Evolutionary conservation across 2,797 vertebrate genomes (phyloP).

Genomic region (Gymnoscopelus microlampas): DNA sequence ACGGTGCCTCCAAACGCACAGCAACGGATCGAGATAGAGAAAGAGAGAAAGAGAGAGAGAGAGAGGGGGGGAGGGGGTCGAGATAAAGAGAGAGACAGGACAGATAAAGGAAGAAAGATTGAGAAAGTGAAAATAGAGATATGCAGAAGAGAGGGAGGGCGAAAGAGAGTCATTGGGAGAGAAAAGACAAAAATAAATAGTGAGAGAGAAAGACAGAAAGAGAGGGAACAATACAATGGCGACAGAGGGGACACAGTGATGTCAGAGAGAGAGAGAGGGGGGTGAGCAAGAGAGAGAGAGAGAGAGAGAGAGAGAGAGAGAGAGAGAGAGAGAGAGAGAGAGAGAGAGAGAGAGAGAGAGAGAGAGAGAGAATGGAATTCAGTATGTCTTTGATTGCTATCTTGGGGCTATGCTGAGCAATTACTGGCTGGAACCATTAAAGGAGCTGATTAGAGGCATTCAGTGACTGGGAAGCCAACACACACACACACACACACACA

Average conservation of each 20-base stretch:
- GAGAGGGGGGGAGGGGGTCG: background rate
- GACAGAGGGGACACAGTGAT: too few species aligned
- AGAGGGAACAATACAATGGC: conserved; percentile 42
- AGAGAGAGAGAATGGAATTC: conserved; percentile 75
- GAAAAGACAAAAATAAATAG: background rate
- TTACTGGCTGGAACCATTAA: conserved; percentile 89
- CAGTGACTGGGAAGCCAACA: conserved; percentile 72
- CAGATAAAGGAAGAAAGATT: conserved; percentile 16
- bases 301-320: too few species aligned
- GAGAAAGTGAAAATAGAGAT: conserved; percentile 23
- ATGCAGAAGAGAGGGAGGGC: conserved; percentile 16
- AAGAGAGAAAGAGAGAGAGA: conserved; percentile 34
- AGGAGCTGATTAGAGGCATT: conserved; percentile 84
- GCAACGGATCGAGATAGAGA: conserved; percentile 41
- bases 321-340: too few species aligned
- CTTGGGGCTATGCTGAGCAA: conserved; percentile 86
- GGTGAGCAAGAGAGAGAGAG: too few species aligned
- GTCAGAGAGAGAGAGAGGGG: too few species aligned
- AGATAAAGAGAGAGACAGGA: conserved; percentile 37
- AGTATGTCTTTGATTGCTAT: conserved; percentile 91
- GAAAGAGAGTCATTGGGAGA: conserved; percentile 27
- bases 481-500: conserved; percentile 30
- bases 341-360: background rate
- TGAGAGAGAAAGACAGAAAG: conserved; percentile 13
- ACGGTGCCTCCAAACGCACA: conserved; percentile 61